Conservation (phyloP, 2,888 invertebrate species). For the Chelonus formosanus region DNA sequence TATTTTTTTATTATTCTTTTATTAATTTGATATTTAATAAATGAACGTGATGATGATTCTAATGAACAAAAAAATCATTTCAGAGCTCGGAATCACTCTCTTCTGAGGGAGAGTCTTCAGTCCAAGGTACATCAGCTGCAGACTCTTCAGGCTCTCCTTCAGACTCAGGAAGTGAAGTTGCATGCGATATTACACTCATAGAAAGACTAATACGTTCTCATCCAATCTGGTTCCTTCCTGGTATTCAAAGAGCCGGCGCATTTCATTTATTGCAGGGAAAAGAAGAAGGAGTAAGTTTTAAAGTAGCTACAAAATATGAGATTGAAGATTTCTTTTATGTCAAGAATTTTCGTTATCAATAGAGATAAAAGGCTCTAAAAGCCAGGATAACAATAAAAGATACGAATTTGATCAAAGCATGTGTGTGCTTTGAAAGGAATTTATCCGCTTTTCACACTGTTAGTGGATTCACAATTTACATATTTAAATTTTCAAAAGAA, state of each 20-base stretch:
- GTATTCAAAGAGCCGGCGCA: conserved; percentile 91
- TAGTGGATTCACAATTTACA: no score
- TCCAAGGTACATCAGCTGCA: conserved; percentile 56
- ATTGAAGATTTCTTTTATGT: no score
- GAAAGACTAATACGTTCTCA: conserved; percentile 91
- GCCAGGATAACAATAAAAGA: no score
- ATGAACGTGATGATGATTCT: background rate
- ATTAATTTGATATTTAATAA: conserved; percentile 45
- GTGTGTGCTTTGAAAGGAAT: no score
- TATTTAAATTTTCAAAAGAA: no score
- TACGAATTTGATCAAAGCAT: no score
- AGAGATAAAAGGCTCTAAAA: no score
- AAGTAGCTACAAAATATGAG: background rate
- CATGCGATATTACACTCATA: conserved; percentile 84
- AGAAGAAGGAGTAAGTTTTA: conserved; percentile 82
- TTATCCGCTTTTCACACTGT: no score
- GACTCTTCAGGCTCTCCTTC: conserved; percentile 63
- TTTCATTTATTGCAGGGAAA: conserved; percentile 93
- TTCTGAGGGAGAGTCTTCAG: conserved; percentile 69
- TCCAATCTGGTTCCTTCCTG: conserved; percentile 95
- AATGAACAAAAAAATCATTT: conserved; percentile 10
- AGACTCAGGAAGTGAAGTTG: conserved; percentile 74
- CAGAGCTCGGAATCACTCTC: conserved; percentile 76
- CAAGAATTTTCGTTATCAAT: no score
- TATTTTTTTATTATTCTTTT: conserved; percentile 5